Conservation (phyloP, 2,113 vertebrate genomes). For the Calidris pugnax region DNA sequence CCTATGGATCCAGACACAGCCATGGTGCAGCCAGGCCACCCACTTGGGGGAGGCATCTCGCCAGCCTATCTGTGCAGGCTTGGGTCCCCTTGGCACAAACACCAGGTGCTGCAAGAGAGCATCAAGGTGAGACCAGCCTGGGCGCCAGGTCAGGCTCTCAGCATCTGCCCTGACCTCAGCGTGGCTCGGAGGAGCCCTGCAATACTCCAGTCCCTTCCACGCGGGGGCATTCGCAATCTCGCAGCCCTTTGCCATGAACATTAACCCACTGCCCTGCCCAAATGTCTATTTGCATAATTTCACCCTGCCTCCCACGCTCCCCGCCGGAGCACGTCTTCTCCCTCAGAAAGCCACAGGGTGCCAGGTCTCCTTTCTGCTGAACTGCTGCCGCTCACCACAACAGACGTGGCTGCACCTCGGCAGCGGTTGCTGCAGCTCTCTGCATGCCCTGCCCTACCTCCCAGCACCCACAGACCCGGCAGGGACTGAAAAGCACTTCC, state of each 20-base stretch:
- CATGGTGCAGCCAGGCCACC: too few relatives aligned
- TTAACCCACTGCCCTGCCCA: conserved; percentile 39
- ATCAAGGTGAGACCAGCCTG: accelerated
- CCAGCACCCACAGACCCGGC: background rate
- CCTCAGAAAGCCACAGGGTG: accelerated
- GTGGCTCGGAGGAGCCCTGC: accelerated
- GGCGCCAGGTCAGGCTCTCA: accelerated
- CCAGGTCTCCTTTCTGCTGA: background rate
- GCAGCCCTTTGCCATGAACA: background rate
- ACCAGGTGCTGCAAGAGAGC: accelerated
- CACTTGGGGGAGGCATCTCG: accelerated
- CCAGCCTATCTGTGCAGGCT: background rate
- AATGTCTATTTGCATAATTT: background rate
- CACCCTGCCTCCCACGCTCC: background rate
- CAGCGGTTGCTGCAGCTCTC: background rate
- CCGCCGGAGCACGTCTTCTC: background rate
- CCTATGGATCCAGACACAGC: accelerated
- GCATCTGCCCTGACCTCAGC: background rate
- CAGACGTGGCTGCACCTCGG: background rate
- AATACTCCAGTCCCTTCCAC: background rate
- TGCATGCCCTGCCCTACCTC: background rate
- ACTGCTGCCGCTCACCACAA: background rate
- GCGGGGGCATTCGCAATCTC: background rate
- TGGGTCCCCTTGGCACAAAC: background rate
- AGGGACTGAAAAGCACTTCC: background rate